A percentile compares a stretch with the other conserved stretches of the same genome.
phyloP scores from a whole-genome alignment of 1,140 invertebrate species.

The Pantala flavescens region DNA sequence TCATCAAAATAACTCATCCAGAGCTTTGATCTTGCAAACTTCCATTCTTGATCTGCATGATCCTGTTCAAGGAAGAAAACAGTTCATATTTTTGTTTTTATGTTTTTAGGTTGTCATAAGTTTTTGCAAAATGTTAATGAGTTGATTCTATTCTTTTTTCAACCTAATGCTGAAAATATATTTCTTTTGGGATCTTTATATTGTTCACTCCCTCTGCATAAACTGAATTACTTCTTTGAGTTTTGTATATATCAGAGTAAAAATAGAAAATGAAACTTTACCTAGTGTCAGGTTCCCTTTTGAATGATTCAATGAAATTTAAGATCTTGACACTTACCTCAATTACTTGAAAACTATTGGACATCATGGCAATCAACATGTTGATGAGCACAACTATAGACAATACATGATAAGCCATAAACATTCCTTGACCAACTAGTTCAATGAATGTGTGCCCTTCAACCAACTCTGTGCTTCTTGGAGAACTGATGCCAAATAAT shows the following conservation, averaged over 20 bases:
- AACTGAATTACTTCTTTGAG: too few species aligned
- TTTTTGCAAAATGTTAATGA: too few species aligned
- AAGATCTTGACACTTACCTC: slow-evolving; percentile 11
- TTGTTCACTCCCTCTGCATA: too few species aligned
- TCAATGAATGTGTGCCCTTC: slow-evolving; percentile 29
- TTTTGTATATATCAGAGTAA: too few species aligned
- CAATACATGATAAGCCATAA: slow-evolving; percentile 27
- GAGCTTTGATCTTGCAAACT: slow-evolving; percentile 45
- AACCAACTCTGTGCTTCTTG: slow-evolving; percentile 26
- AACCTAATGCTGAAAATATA: too few species aligned
- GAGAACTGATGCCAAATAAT: slow-evolving; percentile 36
- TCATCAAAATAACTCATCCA: slow-evolving; percentile 51
- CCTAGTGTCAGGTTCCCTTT: too few species aligned
- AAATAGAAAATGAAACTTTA: too few species aligned
- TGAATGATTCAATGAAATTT: too few species aligned
- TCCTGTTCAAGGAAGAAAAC: slow-evolving; percentile 32
- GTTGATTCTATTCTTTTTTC: too few species aligned
- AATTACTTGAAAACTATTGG: slow-evolving; percentile 30
- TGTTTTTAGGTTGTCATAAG: too few species aligned
- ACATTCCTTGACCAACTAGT: slow-evolving; percentile 32
- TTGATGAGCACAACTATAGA: slow-evolving; percentile 41
- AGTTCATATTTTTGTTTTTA: too few species aligned
- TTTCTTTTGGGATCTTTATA: too few species aligned
- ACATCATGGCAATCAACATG: slow-evolving; percentile 46
- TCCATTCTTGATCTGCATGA: slow-evolving; percentile 49